Percentiles rank a stretch among this genome's conserved stretches.
Conservation (phyloP, 2,797 vertebrate genomes). For the Rhinogobio ventralis region DNA sequence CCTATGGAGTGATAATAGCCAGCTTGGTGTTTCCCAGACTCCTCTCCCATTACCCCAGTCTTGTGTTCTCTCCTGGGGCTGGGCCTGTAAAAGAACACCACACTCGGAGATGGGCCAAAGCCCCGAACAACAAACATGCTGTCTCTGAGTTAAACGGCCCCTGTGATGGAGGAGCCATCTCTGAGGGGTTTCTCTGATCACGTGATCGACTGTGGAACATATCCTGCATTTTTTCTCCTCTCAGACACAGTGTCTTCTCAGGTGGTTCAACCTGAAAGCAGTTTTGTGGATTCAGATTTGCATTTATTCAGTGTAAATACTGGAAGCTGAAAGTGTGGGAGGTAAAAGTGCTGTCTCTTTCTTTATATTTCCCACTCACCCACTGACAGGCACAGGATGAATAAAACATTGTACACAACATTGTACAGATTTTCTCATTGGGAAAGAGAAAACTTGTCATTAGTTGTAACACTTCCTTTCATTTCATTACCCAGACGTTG, state of each 20-base stretch:
- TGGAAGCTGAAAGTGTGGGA: not conserved
- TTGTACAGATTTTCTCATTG: constrained; percentile 75
- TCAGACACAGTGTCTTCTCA: not conserved
- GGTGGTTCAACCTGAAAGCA: constrained; percentile 3
- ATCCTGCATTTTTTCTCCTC: not conserved
- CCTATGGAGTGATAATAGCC: constrained; percentile 11
- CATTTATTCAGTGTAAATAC: constrained; percentile 23
- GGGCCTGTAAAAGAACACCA: constrained; percentile 75
- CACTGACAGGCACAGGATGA: constrained; percentile 70
- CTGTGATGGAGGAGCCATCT: constrained; percentile 72
- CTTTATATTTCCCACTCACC: constrained; percentile 39
- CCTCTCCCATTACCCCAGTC: constrained; percentile 33
- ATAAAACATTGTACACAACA: constrained; percentile 80
- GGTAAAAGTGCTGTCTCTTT: constrained; percentile 30
- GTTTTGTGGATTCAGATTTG: constrained; percentile 4
- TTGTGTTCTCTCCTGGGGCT: constrained; percentile 59
- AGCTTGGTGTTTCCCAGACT: constrained; percentile 35
- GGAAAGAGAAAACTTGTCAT: constrained; percentile 68
- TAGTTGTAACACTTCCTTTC: constrained; percentile 50
- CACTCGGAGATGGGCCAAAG: constrained; percentile 64
- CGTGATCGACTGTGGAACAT: constrained; percentile 3
- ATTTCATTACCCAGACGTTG: constrained; percentile 11
- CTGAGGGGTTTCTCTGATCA: constrained; percentile 57
- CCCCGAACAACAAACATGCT: constrained; percentile 74
- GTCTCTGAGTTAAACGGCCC: constrained; percentile 70